Conservation (phyloP, 2,797 vertebrate genomes). For the Huso huso region DNA sequence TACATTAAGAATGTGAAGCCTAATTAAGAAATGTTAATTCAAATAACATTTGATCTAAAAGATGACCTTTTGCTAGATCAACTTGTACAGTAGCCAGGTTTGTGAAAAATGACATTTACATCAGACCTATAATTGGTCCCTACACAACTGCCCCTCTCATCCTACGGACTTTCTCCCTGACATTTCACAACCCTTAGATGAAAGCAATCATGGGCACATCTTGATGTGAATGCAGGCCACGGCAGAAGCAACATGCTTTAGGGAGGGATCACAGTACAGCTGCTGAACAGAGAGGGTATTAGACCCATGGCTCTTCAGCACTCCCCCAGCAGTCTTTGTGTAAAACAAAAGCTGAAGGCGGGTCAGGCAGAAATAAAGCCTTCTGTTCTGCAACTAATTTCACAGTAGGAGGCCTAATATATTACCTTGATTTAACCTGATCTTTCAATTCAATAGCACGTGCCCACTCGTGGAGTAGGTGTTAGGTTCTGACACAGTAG, state of each 20-base stretch:
- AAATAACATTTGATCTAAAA: no score
- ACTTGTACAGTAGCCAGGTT: no score
- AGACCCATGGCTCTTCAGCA: not conserved
- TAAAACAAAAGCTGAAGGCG: not conserved
- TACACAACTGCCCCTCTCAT: not conserved
- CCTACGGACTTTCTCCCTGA: not conserved
- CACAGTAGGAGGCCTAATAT: not conserved
- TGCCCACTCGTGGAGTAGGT: not conserved
- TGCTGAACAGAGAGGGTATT: no score
- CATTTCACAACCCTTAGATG: not conserved
- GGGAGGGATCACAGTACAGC: not conserved
- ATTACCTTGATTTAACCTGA: not conserved
- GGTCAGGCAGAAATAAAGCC: not conserved
- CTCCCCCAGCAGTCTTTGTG: not conserved
- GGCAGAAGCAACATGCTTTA: slow-evolving; percentile 1
- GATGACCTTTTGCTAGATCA: no score
- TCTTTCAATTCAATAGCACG: not conserved
- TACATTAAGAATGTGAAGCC: no score
- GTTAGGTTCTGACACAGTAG: not conserved
- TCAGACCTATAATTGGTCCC: not conserved
- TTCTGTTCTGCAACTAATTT: slow-evolving; percentile 3
- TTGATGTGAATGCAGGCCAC: not conserved
- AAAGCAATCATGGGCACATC: not conserved
- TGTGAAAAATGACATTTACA: no score
- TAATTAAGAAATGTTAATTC: no score